Evolutionary conservation across 2,113 vertebrate species (phyloP).

Genomic region (Pedetes capensis): DNA sequence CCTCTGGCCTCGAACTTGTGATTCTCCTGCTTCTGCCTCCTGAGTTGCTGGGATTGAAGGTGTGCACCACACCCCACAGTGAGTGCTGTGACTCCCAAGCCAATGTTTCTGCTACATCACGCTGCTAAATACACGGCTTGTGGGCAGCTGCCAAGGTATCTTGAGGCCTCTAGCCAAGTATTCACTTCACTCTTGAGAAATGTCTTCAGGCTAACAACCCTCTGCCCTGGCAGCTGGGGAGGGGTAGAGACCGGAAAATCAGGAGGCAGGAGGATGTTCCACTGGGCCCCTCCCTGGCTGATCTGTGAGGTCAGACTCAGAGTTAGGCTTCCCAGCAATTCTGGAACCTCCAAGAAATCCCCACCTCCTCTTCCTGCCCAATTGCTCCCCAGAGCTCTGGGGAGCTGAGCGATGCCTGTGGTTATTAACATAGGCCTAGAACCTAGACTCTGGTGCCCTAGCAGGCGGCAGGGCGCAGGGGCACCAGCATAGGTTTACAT

Average conservation of each 20-base stretch:
- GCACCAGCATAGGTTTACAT: background rate
- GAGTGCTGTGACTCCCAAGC: background rate
- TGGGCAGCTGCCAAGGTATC: background rate
- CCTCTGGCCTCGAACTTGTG: no score
- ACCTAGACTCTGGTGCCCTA: background rate
- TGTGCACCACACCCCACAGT: no score
- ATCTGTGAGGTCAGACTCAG: background rate
- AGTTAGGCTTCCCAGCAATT: background rate
- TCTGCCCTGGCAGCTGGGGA: background rate
- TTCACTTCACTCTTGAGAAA: background rate
- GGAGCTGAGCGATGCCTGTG: background rate
- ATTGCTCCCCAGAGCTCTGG: background rate
- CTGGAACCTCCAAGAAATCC: background rate
- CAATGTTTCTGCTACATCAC: background rate
- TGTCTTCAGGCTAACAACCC: no score
- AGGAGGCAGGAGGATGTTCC: background rate
- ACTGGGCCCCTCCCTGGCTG: background rate
- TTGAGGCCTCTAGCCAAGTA: background rate
- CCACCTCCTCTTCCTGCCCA: background rate
- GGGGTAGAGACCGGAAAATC: background rate
- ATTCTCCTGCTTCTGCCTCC: no score
- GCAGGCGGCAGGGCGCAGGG: background rate
- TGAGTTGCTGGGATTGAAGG: no score
- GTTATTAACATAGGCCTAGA: background rate
- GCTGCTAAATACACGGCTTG: background rate